These are phyloP conservation scores for Rhinogobio ventralis DNA, from an alignment of 2,797 vertebrate species.

Conservation along the genomic window DNA sequence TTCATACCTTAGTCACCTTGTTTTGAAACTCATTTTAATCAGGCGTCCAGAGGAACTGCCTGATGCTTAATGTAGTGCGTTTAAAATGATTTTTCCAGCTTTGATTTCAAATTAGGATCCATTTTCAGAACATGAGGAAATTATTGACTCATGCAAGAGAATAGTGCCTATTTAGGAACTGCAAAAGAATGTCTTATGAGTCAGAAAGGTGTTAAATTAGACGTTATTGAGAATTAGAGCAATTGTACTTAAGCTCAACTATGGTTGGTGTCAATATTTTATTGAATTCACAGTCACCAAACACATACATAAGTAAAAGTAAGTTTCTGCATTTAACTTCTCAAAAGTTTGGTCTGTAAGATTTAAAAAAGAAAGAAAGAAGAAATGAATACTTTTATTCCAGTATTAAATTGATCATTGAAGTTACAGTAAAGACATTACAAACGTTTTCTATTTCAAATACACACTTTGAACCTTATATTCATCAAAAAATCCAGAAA, in stretches of 20 bases:
- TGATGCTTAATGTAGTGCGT: slow-evolving; percentile 10
- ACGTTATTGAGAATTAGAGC: slow-evolving; percentile 14
- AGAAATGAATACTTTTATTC: neutral
- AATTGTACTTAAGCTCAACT: neutral
- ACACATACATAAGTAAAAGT: neutral
- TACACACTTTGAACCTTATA: neutral
- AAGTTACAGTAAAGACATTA: neutral
- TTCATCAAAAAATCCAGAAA: too few species aligned
- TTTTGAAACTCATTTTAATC: slow-evolving; percentile 27
- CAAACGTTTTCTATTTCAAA: neutral
- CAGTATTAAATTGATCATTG: neutral
- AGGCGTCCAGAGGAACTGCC: neutral
- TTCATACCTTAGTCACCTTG: slow-evolving; percentile 17
- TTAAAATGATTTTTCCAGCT: slow-evolving; percentile 2
- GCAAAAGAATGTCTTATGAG: slow-evolving; percentile 2
- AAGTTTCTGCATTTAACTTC: neutral
- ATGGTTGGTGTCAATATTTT: neutral
- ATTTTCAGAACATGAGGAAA: slow-evolving; percentile 27
- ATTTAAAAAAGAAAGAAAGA: too few species aligned
- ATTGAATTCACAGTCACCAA: neutral
- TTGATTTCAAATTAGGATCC: slow-evolving; percentile 7
- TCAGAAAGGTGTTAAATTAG: slow-evolving; percentile 24
- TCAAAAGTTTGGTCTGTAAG: neutral
- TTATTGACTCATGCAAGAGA: neutral
- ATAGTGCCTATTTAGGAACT: neutral